These are phyloP conservation scores for Zhuqinia jingwanae DNA, from an alignment of 2,888 invertebrate species.

Conservation along the genomic window DNA sequence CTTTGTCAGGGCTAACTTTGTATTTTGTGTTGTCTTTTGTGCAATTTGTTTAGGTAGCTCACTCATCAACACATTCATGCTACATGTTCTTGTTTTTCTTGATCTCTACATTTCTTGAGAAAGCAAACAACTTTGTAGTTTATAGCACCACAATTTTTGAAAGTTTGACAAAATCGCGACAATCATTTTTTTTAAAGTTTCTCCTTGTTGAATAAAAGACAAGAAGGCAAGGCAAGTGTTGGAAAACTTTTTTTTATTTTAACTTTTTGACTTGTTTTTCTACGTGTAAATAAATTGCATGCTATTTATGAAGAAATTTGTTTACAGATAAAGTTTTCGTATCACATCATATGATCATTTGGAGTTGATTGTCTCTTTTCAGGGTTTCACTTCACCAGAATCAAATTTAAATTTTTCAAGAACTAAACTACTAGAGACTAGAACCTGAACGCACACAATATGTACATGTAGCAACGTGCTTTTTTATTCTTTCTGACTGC, in stretches of 20 bases:
- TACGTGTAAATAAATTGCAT: constrained; percentile 6
- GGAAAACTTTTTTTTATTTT: constrained; percentile 8
- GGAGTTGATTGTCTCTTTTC: constrained; percentile 29
- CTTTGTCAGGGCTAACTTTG: too few relatives aligned
- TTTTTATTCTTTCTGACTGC: background rate
- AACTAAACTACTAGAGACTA: background rate
- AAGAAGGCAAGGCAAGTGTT: constrained; percentile 6
- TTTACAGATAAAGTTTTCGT: constrained; percentile 27
- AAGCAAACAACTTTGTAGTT: too few relatives aligned
- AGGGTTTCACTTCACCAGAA: constrained; percentile 13
- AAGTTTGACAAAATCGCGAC: too few relatives aligned
- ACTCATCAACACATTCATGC: too few relatives aligned
- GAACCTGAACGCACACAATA: too few relatives aligned
- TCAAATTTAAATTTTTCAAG: constrained; percentile 40
- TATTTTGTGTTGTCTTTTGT: too few relatives aligned
- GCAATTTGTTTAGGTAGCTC: too few relatives aligned
- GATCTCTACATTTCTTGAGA: too few relatives aligned
- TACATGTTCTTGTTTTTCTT: too few relatives aligned
- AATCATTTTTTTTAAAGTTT: background rate
- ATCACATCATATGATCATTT: constrained; percentile 42
- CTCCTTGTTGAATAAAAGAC: constrained; percentile 4
- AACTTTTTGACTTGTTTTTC: constrained; percentile 1
- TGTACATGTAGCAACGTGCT: too few relatives aligned
- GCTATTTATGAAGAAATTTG: constrained; percentile 11
- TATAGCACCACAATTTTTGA: too few relatives aligned